Percentiles rank a stretch among this genome's conserved stretches.
phyloP scores from a whole-genome alignment of 2,113 vertebrate genomes.

The Anoplopoma fimbria region DNA sequence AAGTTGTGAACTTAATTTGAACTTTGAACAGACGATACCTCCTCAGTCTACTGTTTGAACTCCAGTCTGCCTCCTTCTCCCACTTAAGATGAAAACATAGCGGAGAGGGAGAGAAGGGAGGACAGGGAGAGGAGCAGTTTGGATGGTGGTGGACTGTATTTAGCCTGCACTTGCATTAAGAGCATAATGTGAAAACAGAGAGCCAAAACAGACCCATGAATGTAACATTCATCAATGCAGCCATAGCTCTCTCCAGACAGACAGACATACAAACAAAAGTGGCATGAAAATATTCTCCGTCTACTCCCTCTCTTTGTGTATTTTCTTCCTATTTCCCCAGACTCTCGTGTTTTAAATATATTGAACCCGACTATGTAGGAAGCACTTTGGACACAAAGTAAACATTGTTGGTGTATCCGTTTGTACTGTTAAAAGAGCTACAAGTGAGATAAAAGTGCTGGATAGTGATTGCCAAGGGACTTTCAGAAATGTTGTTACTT shows the following conservation, averaged over 20 bases:
- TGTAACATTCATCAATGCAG: conserved; percentile 20
- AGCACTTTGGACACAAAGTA: not conserved
- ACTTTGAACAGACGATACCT: conserved; percentile 5
- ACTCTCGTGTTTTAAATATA: not conserved
- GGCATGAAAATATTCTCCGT: not conserved
- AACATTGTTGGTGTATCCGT: not conserved
- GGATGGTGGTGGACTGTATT: conserved; percentile 21
- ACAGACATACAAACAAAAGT: conserved; percentile 29
- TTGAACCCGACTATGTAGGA: conserved; percentile 19
- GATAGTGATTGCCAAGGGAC: not conserved
- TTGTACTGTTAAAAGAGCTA: not conserved
- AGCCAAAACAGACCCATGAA: conserved; percentile 2
- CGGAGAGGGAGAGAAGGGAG: conserved; percentile 17
- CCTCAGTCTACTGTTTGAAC: conserved; percentile 17
- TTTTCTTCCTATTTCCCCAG: not conserved
- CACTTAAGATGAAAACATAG: conserved; percentile 50
- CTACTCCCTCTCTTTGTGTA: not conserved
- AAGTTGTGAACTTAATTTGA: conserved; percentile 24
- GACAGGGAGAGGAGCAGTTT: conserved; percentile 27
- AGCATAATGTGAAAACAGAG: conserved; percentile 29
- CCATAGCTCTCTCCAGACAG: conserved; percentile 23
- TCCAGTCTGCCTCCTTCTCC: conserved; percentile 44
- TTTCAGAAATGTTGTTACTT: not conserved
- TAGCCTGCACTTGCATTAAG: not conserved
- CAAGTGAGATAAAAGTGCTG: not conserved